Conservation (phyloP, 2,888 invertebrate species). For the Aporophyla nigra region DNA sequence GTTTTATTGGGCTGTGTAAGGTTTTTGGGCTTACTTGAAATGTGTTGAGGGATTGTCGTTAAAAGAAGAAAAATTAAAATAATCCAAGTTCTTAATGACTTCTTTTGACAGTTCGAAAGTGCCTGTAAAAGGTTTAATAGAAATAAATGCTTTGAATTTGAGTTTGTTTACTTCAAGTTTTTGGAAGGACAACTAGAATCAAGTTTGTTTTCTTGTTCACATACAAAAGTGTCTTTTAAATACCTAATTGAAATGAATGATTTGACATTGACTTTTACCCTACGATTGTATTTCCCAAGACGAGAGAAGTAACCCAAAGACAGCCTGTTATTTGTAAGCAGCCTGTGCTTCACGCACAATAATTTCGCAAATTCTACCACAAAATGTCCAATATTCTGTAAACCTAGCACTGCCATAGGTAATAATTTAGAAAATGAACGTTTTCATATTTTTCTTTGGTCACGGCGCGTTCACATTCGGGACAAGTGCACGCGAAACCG, state of each 20-base stretch:
- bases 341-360: background rate
- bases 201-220: background rate
- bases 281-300: background rate
- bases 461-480: conserved; percentile 87
- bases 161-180: background rate
- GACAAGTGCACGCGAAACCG: conserved; percentile 90
- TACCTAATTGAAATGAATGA: background rate
- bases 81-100: background rate
- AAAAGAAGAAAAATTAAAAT: background rate
- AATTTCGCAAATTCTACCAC: conserved; percentile 40
- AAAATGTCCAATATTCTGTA: conserved; percentile 56
- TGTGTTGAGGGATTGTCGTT: background rate
- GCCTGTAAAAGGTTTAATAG: too few relatives aligned
- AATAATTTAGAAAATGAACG: conserved; percentile 83
- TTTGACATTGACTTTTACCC: background rate
- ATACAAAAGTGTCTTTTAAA: background rate
- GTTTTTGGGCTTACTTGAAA: background rate
- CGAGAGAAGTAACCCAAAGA: conserved; percentile 8
- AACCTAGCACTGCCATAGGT: conserved; percentile 70
- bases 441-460: conserved; percentile 88
- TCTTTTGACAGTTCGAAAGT: background rate
- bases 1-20: background rate
- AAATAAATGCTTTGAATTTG: too few relatives aligned
- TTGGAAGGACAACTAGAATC: background rate
- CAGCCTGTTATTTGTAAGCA: conserved; percentile 10